Evolutionary conservation across 2,113 vertebrate species (phyloP).

Genomic region (Myxocyprinus asiaticus): DNA sequence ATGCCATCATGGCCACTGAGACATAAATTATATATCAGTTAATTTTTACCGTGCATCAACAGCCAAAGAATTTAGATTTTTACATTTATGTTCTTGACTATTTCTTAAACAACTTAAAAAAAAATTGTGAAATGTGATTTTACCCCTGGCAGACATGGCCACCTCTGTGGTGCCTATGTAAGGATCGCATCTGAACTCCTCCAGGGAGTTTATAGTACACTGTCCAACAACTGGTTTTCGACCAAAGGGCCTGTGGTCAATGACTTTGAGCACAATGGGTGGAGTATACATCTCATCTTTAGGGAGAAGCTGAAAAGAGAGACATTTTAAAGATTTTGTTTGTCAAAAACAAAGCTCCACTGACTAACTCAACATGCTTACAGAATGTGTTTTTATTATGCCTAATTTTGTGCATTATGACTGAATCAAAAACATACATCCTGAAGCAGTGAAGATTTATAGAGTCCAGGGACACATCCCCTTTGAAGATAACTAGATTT

Average conservation of each 20-base stretch:
- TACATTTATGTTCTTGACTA: neutral
- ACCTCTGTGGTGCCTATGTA: slow-evolving; percentile 80
- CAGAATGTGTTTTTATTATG: no score
- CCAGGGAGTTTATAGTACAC: slow-evolving; percentile 87
- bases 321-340: neutral
- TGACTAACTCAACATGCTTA: neutral
- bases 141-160: slow-evolving; percentile 88
- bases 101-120: neutral
- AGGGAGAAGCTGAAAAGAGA: slow-evolving; percentile 82
- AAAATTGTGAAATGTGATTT: neutral
- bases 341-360: neutral
- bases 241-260: slow-evolving; percentile 95
- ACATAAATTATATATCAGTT: slow-evolving; percentile 52
- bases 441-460: neutral
- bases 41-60: neutral
- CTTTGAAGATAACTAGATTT: no score
- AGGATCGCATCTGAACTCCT: slow-evolving; percentile 90
- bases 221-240: slow-evolving; percentile 94
- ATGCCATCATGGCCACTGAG: slow-evolving; percentile 83
- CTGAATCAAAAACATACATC: neutral
- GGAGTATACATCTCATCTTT: slow-evolving; percentile 95
- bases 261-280: slow-evolving; percentile 93
- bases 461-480: no score
- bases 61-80: neutral
- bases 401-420: neutral